phyloP scores from a whole-genome alignment of 2,797 vertebrate species.

The Sebastes iracundus region DNA sequence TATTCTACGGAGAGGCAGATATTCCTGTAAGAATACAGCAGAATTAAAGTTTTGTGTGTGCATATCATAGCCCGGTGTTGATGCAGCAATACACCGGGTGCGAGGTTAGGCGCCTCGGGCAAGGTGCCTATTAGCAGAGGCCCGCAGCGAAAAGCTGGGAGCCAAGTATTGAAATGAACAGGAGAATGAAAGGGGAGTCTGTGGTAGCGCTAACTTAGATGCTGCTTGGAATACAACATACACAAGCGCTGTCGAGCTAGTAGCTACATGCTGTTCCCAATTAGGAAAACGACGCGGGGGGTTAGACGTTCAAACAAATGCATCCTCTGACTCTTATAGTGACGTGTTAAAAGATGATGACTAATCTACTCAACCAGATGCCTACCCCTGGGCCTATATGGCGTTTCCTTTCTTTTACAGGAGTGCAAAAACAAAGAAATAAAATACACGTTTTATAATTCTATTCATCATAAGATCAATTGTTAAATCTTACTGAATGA shows the following conservation, averaged over 20 bases:
- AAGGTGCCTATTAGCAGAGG: constrained; percentile 70
- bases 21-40: background rate
- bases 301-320: constrained; percentile 28
- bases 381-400: background rate
- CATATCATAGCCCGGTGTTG: constrained; percentile 31
- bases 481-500: background rate
- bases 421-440: background rate
- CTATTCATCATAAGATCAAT: background rate
- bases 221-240: constrained; percentile 47
- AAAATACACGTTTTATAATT: background rate
- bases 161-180: constrained; percentile 43
- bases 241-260: constrained; percentile 6
- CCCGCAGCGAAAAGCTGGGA: constrained; percentile 64
- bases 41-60: constrained; percentile 51
- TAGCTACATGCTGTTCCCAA: constrained; percentile 40
- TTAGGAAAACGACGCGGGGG: constrained; percentile 39
- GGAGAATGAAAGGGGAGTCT: constrained; percentile 51
- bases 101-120: constrained; percentile 66
- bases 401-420: background rate
- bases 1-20: background rate
- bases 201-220: constrained; percentile 26
- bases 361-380: constrained; percentile 25
- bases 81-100: constrained; percentile 28
- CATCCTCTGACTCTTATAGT: constrained; percentile 9
- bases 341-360: constrained; percentile 33